Conservation (phyloP, 2,888 invertebrate species). For the Camptogramma bilineatum region DNA sequence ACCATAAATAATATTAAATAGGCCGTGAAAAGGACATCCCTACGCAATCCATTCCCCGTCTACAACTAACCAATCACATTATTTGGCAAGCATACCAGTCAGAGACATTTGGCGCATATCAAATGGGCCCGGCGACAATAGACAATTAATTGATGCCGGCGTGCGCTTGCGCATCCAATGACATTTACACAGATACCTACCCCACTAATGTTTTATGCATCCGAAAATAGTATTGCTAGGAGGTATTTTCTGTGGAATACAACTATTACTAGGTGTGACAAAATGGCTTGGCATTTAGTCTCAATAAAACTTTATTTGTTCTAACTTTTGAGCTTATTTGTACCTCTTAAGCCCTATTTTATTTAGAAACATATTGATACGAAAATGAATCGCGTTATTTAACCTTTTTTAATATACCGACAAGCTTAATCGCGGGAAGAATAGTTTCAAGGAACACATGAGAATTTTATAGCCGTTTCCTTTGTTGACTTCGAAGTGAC, state of each 20-base stretch:
- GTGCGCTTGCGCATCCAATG: constrained; percentile 47
- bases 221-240: constrained; percentile 2
- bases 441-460: too few relatives aligned
- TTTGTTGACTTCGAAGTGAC: too few relatives aligned
- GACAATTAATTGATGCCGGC: constrained; percentile 57
- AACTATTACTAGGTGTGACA: neutral
- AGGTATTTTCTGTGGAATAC: neutral
- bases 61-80: constrained; percentile 24
- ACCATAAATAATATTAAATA: constrained; percentile 2
- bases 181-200: constrained; percentile 50
- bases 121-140: constrained; percentile 53
- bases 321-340: neutral
- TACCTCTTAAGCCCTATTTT: neutral
- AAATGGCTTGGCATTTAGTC: neutral
- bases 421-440: too few relatives aligned
- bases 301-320: too few relatives aligned
- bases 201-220: constrained; percentile 16
- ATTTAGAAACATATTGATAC: too few relatives aligned
- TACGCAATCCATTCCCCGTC: constrained; percentile 23
- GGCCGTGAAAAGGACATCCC: constrained; percentile 17
- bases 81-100: constrained; percentile 43
- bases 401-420: too few relatives aligned
- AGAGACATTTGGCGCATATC: constrained; percentile 51
- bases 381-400: too few relatives aligned
- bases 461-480: too few relatives aligned